These are phyloP conservation scores for Pseudeuparius sepicola DNA, from an alignment of 2,888 invertebrate genomes.

Conservation along the genomic window DNA sequence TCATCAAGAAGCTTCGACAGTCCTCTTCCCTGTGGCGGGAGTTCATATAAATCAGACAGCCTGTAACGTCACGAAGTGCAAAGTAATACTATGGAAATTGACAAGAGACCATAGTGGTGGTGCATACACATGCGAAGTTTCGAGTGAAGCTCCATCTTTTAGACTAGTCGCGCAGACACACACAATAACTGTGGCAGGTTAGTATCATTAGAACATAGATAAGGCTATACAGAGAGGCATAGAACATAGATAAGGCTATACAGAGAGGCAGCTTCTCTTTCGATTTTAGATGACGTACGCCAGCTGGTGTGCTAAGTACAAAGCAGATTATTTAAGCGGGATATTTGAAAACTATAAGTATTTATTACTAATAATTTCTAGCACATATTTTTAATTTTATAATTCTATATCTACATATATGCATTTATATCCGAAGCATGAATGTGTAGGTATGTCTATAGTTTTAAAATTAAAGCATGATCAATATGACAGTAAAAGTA, in stretches of 20 bases:
- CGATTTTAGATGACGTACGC: too few species aligned
- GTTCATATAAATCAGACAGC: conserved; percentile 32
- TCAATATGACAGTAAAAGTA: too few species aligned
- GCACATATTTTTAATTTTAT: too few species aligned
- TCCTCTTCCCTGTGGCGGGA: conserved; percentile 36
- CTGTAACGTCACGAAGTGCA: conserved; percentile 35
- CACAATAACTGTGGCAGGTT: conserved; percentile 51
- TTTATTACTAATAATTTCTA: too few species aligned
- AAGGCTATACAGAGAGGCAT: too few species aligned
- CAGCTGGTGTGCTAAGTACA: too few species aligned
- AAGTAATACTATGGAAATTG: conserved; percentile 36
- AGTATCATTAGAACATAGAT: too few species aligned
- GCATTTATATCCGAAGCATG: not conserved
- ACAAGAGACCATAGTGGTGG: conserved; percentile 40
- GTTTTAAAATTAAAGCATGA: too few species aligned
- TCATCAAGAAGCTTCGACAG: conserved; percentile 23
- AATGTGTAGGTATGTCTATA: conserved; percentile 3
- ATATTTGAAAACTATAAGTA: too few species aligned
- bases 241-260: too few species aligned
- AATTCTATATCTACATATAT: conserved; percentile 1
- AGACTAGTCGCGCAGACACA: conserved; percentile 46
- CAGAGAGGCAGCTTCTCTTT: too few species aligned
- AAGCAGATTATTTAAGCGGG: too few species aligned
- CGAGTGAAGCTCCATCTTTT: conserved; percentile 51
- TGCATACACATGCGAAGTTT: conserved; percentile 51